These are phyloP conservation scores for Sebastes matsubarae DNA, from an alignment of 2,797 vertebrate species.

Conservation along the genomic window DNA sequence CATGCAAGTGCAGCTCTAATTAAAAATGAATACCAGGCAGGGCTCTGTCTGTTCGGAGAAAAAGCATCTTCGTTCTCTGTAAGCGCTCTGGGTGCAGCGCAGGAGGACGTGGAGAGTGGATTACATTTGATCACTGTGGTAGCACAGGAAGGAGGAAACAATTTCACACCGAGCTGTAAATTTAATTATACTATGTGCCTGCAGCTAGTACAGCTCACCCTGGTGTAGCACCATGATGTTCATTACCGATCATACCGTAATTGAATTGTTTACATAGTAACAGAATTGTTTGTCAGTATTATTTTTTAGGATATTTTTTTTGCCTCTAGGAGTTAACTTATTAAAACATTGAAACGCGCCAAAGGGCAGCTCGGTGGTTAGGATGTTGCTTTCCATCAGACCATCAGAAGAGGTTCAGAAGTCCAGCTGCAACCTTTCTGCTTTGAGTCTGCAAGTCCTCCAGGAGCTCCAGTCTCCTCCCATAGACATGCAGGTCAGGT, in stretches of 20 bases:
- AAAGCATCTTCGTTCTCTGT: neutral
- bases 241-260: neutral
- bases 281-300: neutral
- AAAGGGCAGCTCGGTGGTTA: neutral
- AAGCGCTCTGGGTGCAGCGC: neutral
- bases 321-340: neutral
- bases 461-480: too few relatives aligned
- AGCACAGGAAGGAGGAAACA: slow-evolving; percentile 36
- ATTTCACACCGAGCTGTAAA: slow-evolving; percentile 42
- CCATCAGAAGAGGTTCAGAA: neutral
- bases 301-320: neutral
- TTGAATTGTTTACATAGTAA: neutral
- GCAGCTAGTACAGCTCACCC: slow-evolving; percentile 16
- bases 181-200: slow-evolving; percentile 25
- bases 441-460: neutral
- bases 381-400: neutral
- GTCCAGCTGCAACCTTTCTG: neutral
- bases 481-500: neutral
- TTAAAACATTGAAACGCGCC: neutral
- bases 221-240: neutral
- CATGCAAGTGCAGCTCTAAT: slow-evolving; percentile 27
- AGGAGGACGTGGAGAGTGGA: neutral
- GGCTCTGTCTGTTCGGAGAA: neutral
- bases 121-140: slow-evolving; percentile 15
- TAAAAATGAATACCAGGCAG: slow-evolving; percentile 26